Evolutionary conservation across 2,888 invertebrate species (phyloP), one percentile per base, ranked within the genome.

Genomic region (Apamea crenata): DNA sequence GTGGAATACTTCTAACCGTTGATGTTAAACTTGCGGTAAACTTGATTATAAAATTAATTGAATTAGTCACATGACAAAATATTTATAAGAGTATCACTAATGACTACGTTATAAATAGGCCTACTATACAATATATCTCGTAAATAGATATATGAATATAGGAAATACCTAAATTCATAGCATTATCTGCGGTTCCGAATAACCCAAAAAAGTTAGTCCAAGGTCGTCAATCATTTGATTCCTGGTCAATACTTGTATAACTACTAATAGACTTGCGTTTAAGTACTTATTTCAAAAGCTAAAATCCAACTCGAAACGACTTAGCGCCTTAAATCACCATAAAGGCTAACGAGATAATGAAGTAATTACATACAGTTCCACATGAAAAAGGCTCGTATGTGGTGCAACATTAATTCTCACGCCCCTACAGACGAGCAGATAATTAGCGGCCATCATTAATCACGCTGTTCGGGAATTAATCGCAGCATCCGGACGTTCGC

Each of bases 371-470:
- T 89, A 89, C 82, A 87, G 87, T 80, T 85, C 82, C 67, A 88
- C 80, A 81, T 84, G 79, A 88, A 90, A 87, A 90, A 83, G 87
- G 87, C 91, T 89, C 88, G 88, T 91, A 88, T 88, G 88, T 89
- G 89, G 87, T 87, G 90, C 89, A 90, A 92, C 86, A 65, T 77
- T 79, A 66, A 89, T 93, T 94, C 94, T 92, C 93, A 94, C 93
- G 93, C 89, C 88, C 80, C 80, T 84, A 83, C 87, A 90, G 89
- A 89, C 89, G 84, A 86, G 85, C 86, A 84, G 87, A 89, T 92
- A 93, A 93, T 93, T 92, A 91, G 78, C 76, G 83, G 80, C 82
- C 81, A 84, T 90, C 92, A 93, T 94, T 92, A 93, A 94, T 94
- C 94, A 93, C 86, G 84, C 47, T 87, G 83, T 87, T 87, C 83